Evolutionary conservation across 2,797 vertebrate species (phyloP).

Genomic region (Sebastolobus altivelis): DNA sequence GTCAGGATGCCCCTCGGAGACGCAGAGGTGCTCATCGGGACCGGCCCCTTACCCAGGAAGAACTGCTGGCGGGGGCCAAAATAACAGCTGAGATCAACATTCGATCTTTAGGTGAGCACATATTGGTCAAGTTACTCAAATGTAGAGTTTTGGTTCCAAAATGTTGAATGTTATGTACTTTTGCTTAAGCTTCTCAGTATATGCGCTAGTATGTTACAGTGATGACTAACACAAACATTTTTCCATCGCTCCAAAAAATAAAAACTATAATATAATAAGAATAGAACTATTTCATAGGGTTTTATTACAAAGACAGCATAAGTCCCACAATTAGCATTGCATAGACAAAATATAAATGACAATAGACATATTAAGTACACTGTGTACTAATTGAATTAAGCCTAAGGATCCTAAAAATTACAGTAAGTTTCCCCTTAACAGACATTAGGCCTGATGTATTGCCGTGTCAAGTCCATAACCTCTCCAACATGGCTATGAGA

Average conservation of each 20-base stretch:
- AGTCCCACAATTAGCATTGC: not conserved
- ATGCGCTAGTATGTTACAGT: not conserved
- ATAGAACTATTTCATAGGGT: too few species aligned
- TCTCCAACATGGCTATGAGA: not conserved
- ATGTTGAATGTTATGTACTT: not conserved
- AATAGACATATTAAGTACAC: not conserved
- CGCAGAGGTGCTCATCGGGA: constrained; percentile 91
- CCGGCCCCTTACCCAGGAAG: constrained; percentile 92
- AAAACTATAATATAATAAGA: too few species aligned
- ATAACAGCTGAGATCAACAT: constrained; percentile 95
- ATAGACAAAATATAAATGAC: not conserved
- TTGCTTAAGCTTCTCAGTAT: not conserved
- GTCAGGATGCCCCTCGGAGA: constrained; percentile 92
- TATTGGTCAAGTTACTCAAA: not conserved
- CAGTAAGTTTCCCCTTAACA: not conserved
- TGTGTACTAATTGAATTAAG: too few species aligned
- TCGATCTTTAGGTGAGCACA: constrained; percentile 89
- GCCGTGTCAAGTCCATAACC: not conserved
- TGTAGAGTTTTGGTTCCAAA: not conserved
- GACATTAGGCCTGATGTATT: not conserved
- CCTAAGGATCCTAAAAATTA: not conserved
- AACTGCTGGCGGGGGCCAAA: constrained; percentile 94
- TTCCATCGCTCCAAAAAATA: not conserved
- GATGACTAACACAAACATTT: not conserved
- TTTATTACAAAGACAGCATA: too few species aligned